phyloP scores from a whole-genome alignment of 2,113 vertebrate species.

The Aix galericulata region DNA sequence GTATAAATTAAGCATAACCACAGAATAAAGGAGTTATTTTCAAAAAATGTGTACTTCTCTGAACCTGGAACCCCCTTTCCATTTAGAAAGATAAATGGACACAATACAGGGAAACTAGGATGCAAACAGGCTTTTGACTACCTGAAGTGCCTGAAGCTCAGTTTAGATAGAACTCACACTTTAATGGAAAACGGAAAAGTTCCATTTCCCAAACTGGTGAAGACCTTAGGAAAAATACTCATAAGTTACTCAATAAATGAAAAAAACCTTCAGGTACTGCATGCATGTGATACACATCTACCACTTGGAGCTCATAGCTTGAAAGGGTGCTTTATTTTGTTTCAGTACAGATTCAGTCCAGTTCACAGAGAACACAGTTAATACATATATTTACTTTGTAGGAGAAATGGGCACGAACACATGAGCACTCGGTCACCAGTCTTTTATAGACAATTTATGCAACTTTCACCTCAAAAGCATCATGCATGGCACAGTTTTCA shows the following conservation, averaged over 20 bases:
- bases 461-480: neutral
- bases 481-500: neutral
- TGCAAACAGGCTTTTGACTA: neutral
- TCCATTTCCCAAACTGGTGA: neutral
- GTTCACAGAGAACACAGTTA: slow-evolving; percentile 56
- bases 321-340: slow-evolving; percentile 58
- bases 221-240: neutral
- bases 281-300: neutral
- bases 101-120: neutral
- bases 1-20: neutral
- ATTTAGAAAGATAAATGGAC: neutral
- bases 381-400: slow-evolving; percentile 37
- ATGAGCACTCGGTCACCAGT: neutral
- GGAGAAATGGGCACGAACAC: slow-evolving; percentile 44
- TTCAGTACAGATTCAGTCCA: slow-evolving; percentile 54
- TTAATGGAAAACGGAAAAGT: neutral
- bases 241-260: neutral
- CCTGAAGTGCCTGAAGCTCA: neutral
- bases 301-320: neutral
- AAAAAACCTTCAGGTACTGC: neutral
- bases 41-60: neutral
- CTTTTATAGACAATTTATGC: neutral
- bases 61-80: neutral
- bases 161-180: neutral
- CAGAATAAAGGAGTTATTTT: neutral